Evolutionary conservation across 2,797 vertebrate species (phyloP).

Genomic region (Enteromius paludinosus): DNA sequence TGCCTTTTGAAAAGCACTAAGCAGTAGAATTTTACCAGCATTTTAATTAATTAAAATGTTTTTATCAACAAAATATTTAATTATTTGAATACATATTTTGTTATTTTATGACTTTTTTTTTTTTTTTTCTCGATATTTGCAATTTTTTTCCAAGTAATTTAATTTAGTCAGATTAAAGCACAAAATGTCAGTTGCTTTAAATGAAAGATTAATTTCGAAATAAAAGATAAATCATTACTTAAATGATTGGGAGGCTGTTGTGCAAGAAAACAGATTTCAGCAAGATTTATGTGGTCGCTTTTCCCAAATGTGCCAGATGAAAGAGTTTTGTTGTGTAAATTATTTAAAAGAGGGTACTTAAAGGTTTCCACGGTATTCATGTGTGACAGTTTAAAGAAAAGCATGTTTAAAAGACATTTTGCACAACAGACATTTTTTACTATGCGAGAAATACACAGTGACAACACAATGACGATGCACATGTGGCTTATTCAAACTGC

Average conservation of each 20-base stretch:
- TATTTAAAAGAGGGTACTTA: conserved; percentile 9
- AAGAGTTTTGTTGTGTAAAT: conserved; percentile 15
- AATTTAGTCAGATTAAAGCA: background rate
- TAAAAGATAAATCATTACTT: background rate
- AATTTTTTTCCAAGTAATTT: background rate
- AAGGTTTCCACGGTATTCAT: conserved; percentile 22
- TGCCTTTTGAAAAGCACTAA: background rate
- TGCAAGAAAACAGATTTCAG: background rate
- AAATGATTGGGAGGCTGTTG: background rate
- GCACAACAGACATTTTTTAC: conserved; percentile 17
- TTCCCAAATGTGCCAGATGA: background rate
- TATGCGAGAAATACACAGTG: conserved; percentile 39
- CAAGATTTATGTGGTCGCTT: background rate
- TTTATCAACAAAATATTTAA: background rate
- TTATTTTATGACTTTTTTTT: background rate
- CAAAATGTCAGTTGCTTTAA: background rate
- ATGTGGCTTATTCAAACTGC: conserved; percentile 50
- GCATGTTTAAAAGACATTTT: conserved; percentile 6
- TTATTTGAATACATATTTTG: background rate
- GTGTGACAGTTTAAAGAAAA: conserved; percentile 18
- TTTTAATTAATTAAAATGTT: too few species aligned
- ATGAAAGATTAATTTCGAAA: background rate
- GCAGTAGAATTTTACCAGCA: background rate
- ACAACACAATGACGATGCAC: conserved; percentile 41
- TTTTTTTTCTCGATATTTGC: background rate